These are phyloP conservation scores for Carduelis carduelis DNA, from an alignment of 2,797 vertebrate species.

Conservation along the genomic window DNA sequence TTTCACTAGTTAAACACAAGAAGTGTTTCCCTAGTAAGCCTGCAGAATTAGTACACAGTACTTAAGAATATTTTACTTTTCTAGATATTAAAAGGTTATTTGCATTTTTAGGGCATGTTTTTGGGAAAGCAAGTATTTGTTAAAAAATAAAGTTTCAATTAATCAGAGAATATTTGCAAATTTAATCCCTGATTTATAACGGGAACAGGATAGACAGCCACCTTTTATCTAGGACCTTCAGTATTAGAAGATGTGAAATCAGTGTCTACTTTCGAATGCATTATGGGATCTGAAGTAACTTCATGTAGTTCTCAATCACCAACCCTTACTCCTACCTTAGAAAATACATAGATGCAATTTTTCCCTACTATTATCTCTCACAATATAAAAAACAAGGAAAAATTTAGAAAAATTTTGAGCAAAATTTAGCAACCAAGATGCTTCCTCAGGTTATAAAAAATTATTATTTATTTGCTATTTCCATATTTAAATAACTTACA, in stretches of 20 bases:
- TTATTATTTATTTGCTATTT: background rate
- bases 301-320: background rate
- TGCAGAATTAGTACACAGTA: background rate
- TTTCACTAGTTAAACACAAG: background rate
- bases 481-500: background rate
- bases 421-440: background rate
- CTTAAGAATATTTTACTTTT: background rate
- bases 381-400: background rate
- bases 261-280: background rate
- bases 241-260: background rate
- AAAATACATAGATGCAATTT: background rate
- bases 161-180: background rate
- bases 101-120: background rate
- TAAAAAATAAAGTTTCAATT: background rate
- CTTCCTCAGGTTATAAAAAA: background rate
- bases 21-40: background rate
- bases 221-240: background rate
- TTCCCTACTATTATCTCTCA: background rate
- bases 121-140: background rate
- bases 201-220: background rate
- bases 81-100: background rate
- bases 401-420: background rate
- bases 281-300: background rate
- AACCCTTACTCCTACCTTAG: background rate
- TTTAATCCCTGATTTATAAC: background rate